These are phyloP conservation scores for Theodoxus fluviatilis DNA, from an alignment of 2,888 invertebrate species.

Conservation along the genomic window DNA sequence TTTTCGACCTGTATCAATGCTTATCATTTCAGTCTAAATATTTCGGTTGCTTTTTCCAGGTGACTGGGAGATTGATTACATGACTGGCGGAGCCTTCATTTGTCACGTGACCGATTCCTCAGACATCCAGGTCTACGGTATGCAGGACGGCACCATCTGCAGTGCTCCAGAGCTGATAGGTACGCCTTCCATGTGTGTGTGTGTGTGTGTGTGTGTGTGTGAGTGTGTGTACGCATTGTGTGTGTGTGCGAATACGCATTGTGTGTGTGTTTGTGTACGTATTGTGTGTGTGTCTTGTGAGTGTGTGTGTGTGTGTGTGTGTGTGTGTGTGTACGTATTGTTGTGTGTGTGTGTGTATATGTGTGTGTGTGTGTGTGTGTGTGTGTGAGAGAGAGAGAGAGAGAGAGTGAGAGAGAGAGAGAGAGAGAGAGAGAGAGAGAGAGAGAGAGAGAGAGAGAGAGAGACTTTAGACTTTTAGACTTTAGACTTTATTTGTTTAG, in stretches of 20 bases:
- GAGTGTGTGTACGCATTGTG: background rate
- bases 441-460: too few relatives aligned
- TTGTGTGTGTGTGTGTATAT: background rate
- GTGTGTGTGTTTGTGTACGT: background rate
- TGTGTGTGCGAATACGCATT: background rate
- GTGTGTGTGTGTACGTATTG: too few relatives aligned
- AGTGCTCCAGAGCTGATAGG: slow-evolving; percentile 49
- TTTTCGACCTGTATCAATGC: background rate
- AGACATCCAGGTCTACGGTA: slow-evolving; percentile 51
- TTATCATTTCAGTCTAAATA: background rate
- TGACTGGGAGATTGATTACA: slow-evolving; percentile 58
- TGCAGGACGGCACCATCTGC: slow-evolving; percentile 53
- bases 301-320: background rate
- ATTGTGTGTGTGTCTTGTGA: background rate
- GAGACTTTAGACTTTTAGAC: too few relatives aligned
- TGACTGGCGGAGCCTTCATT: slow-evolving; percentile 52
- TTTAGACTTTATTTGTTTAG: too few relatives aligned
- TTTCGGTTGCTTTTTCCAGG: slow-evolving; percentile 34
- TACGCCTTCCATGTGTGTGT: slow-evolving; percentile 26
- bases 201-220: background rate
- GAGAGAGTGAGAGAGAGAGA: too few relatives aligned
- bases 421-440: too few relatives aligned
- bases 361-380: background rate
- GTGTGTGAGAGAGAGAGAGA: too few relatives aligned
- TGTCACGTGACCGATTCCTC: slow-evolving; percentile 46